Conservation (phyloP, 2,797 vertebrate species). For the Pteropus rufus region DNA sequence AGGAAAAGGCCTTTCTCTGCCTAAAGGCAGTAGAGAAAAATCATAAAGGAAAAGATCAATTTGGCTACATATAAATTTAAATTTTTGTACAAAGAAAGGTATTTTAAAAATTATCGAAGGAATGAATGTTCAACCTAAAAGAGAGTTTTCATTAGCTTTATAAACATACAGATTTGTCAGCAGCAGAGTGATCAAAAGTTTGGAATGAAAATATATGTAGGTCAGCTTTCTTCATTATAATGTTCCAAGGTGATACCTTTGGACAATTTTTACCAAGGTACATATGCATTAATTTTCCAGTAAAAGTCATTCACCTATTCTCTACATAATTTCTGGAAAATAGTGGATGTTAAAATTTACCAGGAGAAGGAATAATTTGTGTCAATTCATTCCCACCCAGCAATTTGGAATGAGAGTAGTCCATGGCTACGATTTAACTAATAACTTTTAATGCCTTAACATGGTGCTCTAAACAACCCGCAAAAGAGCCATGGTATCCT, state of each 20-base stretch:
- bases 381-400: not conserved
- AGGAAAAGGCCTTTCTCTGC: not conserved
- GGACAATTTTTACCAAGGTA: not conserved
- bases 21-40: constrained; percentile 18
- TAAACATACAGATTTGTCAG: not conserved
- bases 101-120: not conserved
- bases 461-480: not conserved
- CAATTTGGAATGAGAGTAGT: not conserved
- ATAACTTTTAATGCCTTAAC: not conserved
- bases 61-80: not conserved
- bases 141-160: not conserved
- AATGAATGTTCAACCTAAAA: not conserved
- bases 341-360: not conserved
- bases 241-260: not conserved
- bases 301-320: constrained; percentile 10
- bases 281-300: not conserved
- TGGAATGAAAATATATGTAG: not conserved
- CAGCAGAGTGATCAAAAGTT: not conserved
- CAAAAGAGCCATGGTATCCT: not conserved
- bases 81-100: not conserved
- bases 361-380: not conserved
- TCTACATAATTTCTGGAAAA: constrained; percentile 2
- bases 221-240: not conserved
- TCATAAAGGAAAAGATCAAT: not conserved
- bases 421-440: not conserved